Percentiles rank a stretch among this genome's conserved stretches.
These are phyloP conservation scores for Choristoneura rosaceana DNA, from an alignment of 2,888 invertebrate species.

Conservation along the genomic window DNA sequence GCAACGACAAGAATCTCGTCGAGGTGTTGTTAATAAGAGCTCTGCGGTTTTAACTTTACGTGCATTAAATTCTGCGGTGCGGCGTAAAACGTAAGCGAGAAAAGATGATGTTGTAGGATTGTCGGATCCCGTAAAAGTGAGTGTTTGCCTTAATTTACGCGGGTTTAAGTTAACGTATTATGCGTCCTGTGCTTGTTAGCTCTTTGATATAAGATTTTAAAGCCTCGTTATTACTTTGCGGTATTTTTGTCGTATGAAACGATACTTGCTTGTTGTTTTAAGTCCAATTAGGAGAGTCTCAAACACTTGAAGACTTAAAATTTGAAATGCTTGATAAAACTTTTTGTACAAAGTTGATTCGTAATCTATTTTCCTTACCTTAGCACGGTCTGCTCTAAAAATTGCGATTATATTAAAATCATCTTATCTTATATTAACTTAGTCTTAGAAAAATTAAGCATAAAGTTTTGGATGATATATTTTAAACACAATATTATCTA, in stretches of 20 bases:
- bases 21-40: constrained; percentile 20
- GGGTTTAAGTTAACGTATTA: constrained; percentile 33
- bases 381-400: no score
- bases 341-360: no score
- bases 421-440: no score
- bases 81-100: constrained; percentile 30
- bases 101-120: constrained; percentile 28
- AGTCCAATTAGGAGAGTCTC: no score
- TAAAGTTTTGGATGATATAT: no score
- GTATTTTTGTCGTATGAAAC: background rate
- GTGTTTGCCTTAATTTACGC: constrained; percentile 30
- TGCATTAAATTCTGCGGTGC: constrained; percentile 28
- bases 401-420: no score
- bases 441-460: no score
- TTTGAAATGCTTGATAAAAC: no score
- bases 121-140: constrained; percentile 22
- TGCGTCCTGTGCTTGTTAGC: constrained; percentile 32
- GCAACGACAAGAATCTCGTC: background rate
- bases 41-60: constrained; percentile 21
- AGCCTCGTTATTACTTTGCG: background rate
- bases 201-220: constrained; percentile 19
- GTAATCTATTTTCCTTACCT: no score
- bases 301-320: no score
- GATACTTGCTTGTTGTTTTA: no score
- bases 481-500: no score